These are phyloP conservation scores for Scrobipalpa atriplicella DNA, from an alignment of 2,888 invertebrate genomes.

Conservation along the genomic window DNA sequence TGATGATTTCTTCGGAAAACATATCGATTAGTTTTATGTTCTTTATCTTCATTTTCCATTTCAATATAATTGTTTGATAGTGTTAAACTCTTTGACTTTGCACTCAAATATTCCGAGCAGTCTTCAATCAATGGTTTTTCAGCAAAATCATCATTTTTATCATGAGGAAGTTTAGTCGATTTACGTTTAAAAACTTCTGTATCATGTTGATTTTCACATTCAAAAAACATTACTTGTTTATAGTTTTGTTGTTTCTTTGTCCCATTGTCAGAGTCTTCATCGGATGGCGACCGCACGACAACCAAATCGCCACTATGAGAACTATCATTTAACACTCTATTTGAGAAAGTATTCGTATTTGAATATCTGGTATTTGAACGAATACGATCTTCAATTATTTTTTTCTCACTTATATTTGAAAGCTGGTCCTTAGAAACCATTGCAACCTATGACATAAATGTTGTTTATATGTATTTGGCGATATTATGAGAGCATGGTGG, in stretches of 20 bases:
- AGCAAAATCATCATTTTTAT: background rate
- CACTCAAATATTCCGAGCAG: background rate
- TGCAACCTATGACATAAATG: constrained; percentile 48
- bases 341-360: background rate
- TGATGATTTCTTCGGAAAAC: no score
- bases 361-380: constrained; percentile 28
- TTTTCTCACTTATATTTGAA: constrained; percentile 27
- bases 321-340: background rate
- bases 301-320: background rate
- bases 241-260: background rate
- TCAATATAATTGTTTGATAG: background rate
- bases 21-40: background rate
- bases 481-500: constrained; percentile 45
- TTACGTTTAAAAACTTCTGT: background rate
- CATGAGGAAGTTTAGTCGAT: background rate
- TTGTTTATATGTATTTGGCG: constrained; percentile 14
- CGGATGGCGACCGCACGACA: background rate
- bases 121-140: background rate
- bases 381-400: constrained; percentile 35
- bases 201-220: background rate
- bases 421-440: constrained; percentile 22
- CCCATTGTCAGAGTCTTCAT: background rate
- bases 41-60: background rate
- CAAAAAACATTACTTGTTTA: background rate
- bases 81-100: background rate